Percentiles rank a stretch among this genome's conserved stretches.
These are phyloP conservation scores for Bombus confusus DNA, from an alignment of 1,140 invertebrate species.

Conservation along the genomic window DNA sequence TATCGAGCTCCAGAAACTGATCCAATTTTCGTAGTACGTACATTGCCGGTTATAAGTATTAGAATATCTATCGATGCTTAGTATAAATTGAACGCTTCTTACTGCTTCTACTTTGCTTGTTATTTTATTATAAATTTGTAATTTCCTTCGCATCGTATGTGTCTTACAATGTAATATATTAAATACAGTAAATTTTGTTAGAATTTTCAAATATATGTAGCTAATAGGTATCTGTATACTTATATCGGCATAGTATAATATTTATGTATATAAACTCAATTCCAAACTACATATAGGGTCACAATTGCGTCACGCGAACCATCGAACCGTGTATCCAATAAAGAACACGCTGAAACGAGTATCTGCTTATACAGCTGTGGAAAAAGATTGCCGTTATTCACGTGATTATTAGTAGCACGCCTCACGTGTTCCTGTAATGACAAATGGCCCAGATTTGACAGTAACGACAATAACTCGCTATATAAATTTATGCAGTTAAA, in stretches of 20 bases:
- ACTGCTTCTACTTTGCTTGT: background rate
- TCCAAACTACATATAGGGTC: background rate
- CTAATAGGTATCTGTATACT: background rate
- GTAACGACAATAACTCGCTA: constrained; percentile 33
- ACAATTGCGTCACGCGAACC: background rate
- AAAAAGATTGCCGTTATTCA: constrained; percentile 23
- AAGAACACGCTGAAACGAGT: background rate
- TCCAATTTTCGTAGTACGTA: background rate
- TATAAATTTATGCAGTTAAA: constrained; percentile 47
- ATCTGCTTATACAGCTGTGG: background rate
- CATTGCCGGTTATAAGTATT: too few relatives aligned
- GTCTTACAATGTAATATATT: background rate
- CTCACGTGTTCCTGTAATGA: background rate
- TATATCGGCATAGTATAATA: background rate
- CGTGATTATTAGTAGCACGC: constrained; percentile 20
- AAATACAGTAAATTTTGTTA: background rate
- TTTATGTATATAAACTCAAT: background rate
- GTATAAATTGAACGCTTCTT: background rate
- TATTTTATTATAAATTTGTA: background rate
- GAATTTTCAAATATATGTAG: background rate
- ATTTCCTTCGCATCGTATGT: too few relatives aligned
- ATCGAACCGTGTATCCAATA: background rate
- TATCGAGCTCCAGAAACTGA: background rate
- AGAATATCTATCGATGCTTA: background rate
- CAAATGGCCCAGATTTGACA: background rate